Evolutionary conservation across 2,888 invertebrate genomes (phyloP), one percentile per base, ranked within the genome.

Genomic region (Galeruca laticollis): DNA sequence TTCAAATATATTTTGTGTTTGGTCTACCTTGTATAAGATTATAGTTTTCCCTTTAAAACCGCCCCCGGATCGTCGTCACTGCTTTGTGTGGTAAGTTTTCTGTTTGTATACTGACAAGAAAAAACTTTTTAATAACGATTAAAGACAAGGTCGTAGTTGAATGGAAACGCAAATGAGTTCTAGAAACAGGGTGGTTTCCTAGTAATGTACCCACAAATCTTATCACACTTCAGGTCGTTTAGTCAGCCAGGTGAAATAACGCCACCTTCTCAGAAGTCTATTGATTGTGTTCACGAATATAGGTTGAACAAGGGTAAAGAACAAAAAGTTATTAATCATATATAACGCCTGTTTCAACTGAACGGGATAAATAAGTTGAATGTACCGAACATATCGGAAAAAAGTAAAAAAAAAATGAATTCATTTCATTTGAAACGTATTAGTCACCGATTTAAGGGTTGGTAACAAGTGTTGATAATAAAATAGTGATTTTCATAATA

Each of bases 181-280:
- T 26, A 60, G 69, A 69, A 69, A 68, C 68, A 33, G 69, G 63
- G 62, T 60, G 37, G 60, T 47, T 69, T 69, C 60, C 56, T 21
- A 47, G 60, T 59, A 64, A 69, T 59, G 64, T 64, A 60, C 52
- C 60, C 69, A 65, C 69, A 69, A 69, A 65, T 69, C 69, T 69
- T 69, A 69, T 65, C 64, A 47, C 64, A 65, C 54, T 69, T 65
- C 60, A 43, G 52, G 47, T 35, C 43, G 60, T 65, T 69, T 69
- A 60, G 60, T 69, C 64, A 65, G 69, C 69, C 47, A 43, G 15
- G 56, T 65, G 60, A 65, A 65, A 69, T 69, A 60, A 54, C 60
- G 49, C 56, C 33, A 47, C 13, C 49, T 69, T 60, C 69, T 54
- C 13, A 57, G 69, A 69, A 69, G 56, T 65, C 31, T 64, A 69